phyloP scores from a whole-genome alignment of 2,113 vertebrate genomes.

The Silurus glanis region DNA sequence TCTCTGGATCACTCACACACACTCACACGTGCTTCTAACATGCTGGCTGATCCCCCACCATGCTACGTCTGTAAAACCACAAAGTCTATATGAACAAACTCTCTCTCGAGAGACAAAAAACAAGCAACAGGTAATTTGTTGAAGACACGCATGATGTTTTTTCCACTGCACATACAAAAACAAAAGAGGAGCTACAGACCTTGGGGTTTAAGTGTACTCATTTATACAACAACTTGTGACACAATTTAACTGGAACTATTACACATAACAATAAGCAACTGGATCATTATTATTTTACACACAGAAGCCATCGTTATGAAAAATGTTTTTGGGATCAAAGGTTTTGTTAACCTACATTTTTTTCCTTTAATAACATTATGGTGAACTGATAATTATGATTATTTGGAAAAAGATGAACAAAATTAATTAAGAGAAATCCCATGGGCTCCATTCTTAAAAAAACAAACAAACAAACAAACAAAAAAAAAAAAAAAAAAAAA shows the following conservation, averaged over 20 bases:
- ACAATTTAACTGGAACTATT: background rate
- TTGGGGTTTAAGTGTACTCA: background rate
- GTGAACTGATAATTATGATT: background rate
- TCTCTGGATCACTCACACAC: background rate
- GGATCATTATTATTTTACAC: background rate
- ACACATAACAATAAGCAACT: background rate
- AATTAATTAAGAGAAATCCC: too few species aligned
- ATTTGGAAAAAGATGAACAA: background rate
- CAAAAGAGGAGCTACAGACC: background rate
- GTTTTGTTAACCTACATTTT: background rate
- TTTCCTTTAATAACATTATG: background rate
- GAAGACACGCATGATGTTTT: constrained; percentile 12
- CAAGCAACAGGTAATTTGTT: constrained; percentile 55
- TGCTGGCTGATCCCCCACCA: background rate
- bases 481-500: too few species aligned
- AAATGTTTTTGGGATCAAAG: background rate
- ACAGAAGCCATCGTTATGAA: background rate
- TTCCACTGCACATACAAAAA: constrained; percentile 27
- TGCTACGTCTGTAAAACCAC: background rate
- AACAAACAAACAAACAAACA: background rate
- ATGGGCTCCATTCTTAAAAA: background rate
- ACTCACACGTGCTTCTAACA: constrained; percentile 1
- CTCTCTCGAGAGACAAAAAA: constrained; percentile 67
- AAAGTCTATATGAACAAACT: constrained; percentile 41
- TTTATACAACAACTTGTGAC: background rate